Base-by-base conservation (phyloP, 2,797 vertebrate genomes). In the Danio aesculapii region DNA sequence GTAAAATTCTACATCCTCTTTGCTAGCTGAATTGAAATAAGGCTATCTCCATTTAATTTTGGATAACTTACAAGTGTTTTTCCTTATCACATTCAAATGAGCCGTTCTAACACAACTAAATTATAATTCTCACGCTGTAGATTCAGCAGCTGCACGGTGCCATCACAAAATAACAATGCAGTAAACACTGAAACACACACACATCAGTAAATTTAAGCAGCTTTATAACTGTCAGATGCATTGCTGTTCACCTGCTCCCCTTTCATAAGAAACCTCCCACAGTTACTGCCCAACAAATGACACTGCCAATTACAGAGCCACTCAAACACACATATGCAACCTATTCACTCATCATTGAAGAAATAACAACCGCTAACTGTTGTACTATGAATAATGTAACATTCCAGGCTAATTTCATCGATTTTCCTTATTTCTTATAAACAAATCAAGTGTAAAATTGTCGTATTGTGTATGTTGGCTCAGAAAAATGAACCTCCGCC, bases 221-320 rank as follows among this genome's bases (percentile, higher is more conserved):
- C 93, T 92, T 94, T 94, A 94, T 88, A 85, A 83, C 85, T 88
- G 92, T 91, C 92, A 92, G 88, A 90, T 88, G 82, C 86, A 91
- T 91, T 88, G 86, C 88, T 88, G 85, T 92, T 90, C 94, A 94
- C 93, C 93, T 94, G 93, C 90, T 93, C 86, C 86, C 86, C 86
- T 92, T 92, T 69, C 58, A 81, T 74, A 64, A 59, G 74, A 77
- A 16, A 52, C 70, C 63, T 84, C 81, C 91, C 89, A 88, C 91
- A 87, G 88, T 93, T 93, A 93, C 92, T 89, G 89, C 89, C 84
- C 89, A 87, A 89, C 93, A 93, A 94, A 94, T 93, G 93, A 93
- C 92, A 91, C 91, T 84, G 79, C 89, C 90, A 90, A 91, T 92
- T 89, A 93, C 85, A 85, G 88, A 84, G 84, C 77, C 85, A 75